Conservation (phyloP, 1,140 invertebrate species). For the Temnothorax curvispinosus region DNA sequence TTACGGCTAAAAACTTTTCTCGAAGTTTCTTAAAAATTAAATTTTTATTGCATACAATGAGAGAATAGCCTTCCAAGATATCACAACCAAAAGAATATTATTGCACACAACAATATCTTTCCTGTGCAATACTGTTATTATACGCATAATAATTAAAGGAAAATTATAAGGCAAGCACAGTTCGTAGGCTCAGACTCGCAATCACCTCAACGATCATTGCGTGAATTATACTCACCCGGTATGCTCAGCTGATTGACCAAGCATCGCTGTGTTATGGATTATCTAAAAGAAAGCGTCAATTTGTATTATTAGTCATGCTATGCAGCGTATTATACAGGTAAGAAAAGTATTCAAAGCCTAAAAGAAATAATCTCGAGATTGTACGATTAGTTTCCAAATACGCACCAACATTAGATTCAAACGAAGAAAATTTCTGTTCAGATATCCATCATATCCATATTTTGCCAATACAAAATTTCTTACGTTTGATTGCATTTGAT, state of each 20-base stretch:
- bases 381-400: background rate
- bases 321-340: background rate
- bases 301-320: conserved; percentile 48
- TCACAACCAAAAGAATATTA: conserved; percentile 7
- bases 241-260: conserved; percentile 81
- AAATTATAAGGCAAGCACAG: conserved; percentile 47
- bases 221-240: conserved; percentile 78
- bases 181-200: conserved; percentile 4
- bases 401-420: background rate
- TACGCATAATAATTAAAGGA: conserved; percentile 24
- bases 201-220: conserved; percentile 24
- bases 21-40: background rate
- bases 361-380: background rate
- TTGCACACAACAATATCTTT: conserved; percentile 13
- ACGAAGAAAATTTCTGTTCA: background rate
- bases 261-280: conserved; percentile 83
- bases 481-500: background rate
- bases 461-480: background rate
- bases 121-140: background rate
- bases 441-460: conserved; percentile 1
- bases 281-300: conserved; percentile 81
- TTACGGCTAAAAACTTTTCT: background rate
- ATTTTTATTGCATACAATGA: background rate
- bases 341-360: background rate
- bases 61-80: conserved; percentile 23